These are phyloP conservation scores for Drosophila anomalipes DNA, from an alignment of 2,888 invertebrate species.

Conservation along the genomic window DNA sequence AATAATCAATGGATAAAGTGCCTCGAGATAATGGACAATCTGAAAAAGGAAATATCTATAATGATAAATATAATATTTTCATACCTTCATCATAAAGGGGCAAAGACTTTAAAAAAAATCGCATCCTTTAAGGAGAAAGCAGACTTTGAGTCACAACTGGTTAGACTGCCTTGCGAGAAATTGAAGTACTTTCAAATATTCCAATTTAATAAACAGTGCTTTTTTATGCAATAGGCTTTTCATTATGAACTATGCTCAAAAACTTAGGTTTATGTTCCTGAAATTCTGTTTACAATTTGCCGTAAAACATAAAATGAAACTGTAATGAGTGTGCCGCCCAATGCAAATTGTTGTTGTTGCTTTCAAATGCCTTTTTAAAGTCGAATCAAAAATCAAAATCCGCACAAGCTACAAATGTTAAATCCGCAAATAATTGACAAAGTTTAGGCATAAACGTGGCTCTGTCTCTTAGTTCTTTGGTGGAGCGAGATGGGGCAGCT, in stretches of 20 bases:
- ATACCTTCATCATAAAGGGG: too few species aligned
- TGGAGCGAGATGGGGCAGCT: slow-evolving; percentile 22
- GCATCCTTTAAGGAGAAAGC: not conserved
- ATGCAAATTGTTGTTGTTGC: slow-evolving; percentile 41
- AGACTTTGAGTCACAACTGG: not conserved
- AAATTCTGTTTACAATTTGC: slow-evolving; percentile 19
- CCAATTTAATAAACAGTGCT: not conserved
- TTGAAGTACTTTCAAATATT: not conserved
- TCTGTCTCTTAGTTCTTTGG: slow-evolving; percentile 58
- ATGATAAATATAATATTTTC: not conserved
- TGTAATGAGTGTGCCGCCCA: slow-evolving; percentile 39
- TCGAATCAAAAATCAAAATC: slow-evolving; percentile 81
- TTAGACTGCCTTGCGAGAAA: not conserved
- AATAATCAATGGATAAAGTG: not conserved
- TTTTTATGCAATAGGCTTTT: not conserved
- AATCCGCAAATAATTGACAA: slow-evolving; percentile 81
- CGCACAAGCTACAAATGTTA: slow-evolving; percentile 80
- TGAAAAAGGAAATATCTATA: not conserved
- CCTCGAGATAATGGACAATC: not conserved
- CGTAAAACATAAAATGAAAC: slow-evolving; percentile 28
- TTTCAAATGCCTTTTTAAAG: slow-evolving; percentile 67
- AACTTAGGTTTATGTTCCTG: slow-evolving; percentile 15
- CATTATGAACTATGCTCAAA: slow-evolving; percentile 15
- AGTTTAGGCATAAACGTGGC: slow-evolving; percentile 80
- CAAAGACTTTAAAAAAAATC: too few species aligned